Conservation (phyloP, 2,797 vertebrate genomes). For the Zenarchopterus dispar region DNA sequence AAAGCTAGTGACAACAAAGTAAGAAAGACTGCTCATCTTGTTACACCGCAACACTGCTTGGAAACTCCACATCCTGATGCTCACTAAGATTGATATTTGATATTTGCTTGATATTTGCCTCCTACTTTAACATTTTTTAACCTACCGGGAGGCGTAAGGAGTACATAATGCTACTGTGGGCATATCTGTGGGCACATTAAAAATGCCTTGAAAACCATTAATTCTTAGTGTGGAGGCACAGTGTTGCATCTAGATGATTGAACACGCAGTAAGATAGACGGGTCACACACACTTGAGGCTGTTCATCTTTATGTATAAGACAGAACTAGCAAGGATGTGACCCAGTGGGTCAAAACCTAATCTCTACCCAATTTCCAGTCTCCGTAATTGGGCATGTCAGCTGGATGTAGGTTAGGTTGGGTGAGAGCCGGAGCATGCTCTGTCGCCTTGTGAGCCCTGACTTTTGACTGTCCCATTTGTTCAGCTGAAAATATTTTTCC, state of each 20-base stretch:
- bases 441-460: slow-evolving; percentile 10
- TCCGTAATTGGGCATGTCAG: slow-evolving; percentile 44
- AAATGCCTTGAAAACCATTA: not conserved
- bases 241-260: slow-evolving; percentile 3
- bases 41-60: too few species aligned
- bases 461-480: slow-evolving; percentile 30
- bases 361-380: slow-evolving; percentile 61
- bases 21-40: too few species aligned
- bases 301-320: slow-evolving; percentile 73
- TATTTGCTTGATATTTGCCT: too few species aligned
- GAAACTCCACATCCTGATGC: too few species aligned
- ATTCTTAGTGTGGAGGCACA: not conserved
- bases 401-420: slow-evolving; percentile 45
- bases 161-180: too few species aligned
- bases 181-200: not conserved
- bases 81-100: too few species aligned
- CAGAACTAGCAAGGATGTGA: slow-evolving; percentile 43
- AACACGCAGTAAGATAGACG: slow-evolving; percentile 15
- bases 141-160: too few species aligned
- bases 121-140: too few species aligned
- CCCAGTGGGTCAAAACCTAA: slow-evolving; percentile 66
- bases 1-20: too few species aligned
- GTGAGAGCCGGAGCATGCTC: slow-evolving; percentile 32
- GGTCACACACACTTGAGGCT: slow-evolving; percentile 2
- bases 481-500: slow-evolving; percentile 18